Conservation (phyloP, 2,888 invertebrate genomes). For the Lepidonotus clava region DNA sequence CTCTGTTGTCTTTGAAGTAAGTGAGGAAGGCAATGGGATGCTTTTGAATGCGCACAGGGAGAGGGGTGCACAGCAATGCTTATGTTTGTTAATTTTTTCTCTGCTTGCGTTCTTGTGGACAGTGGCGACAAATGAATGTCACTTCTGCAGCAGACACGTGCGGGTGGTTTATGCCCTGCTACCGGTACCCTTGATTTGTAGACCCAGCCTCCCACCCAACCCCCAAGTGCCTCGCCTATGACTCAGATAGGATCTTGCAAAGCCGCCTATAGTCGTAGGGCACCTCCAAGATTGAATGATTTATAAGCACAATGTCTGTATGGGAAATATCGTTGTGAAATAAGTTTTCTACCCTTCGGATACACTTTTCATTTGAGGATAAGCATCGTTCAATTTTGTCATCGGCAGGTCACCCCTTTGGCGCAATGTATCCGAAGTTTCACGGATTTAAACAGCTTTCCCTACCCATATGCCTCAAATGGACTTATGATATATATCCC, state of each 20-base stretch:
- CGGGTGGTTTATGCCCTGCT: conserved; percentile 16
- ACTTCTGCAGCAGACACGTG: neutral
- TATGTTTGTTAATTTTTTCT: neutral
- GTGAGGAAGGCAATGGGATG: conserved; percentile 3
- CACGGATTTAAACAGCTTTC: too few relatives aligned
- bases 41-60: neutral
- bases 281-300: too few relatives aligned
- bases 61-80: neutral
- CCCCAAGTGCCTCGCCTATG: neutral
- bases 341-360: too few relatives aligned
- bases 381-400: too few relatives aligned
- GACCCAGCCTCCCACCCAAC: neutral
- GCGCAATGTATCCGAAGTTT: too few relatives aligned
- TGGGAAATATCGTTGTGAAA: too few relatives aligned
- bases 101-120: conserved; percentile 31
- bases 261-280: too few relatives aligned
- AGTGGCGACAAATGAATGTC: conserved; percentile 39
- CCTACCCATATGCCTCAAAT: neutral
- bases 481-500: neutral
- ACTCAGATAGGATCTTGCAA: conserved; percentile 1
- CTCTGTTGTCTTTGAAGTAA: neutral
- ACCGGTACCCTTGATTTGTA: conserved; percentile 37
- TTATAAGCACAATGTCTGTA: too few relatives aligned
- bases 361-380: too few relatives aligned
- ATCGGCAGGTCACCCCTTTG: too few relatives aligned